phyloP scores from a whole-genome alignment of 2,888 invertebrate genomes.

The Galeopsomyia nigrocyanea region DNA sequence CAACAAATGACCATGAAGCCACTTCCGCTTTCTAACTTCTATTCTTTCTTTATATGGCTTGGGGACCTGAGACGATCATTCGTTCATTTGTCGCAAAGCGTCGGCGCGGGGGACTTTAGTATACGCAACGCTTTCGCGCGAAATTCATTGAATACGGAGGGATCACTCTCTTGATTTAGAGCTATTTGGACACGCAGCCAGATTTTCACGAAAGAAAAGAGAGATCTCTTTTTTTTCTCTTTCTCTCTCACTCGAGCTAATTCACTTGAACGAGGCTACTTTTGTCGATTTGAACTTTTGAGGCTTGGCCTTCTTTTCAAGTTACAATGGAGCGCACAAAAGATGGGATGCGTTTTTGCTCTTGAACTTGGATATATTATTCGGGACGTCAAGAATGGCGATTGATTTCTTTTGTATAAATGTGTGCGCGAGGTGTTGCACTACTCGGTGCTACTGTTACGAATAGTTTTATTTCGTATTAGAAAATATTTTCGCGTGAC shows the following conservation, averaged over 20 bases:
- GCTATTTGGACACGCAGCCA: background rate
- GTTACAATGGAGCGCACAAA: no score
- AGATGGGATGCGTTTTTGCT: no score
- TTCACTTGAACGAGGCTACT: conserved; percentile 8
- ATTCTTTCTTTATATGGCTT: background rate
- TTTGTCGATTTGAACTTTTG: conserved; percentile 7
- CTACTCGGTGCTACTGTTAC: no score
- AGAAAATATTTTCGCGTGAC: no score
- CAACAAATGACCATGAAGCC: background rate
- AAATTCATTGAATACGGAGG: background rate
- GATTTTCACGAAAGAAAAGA: conserved; percentile 2
- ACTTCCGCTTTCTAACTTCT: conserved; percentile 4
- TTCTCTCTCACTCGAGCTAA: conserved; percentile 6
- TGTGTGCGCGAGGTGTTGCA: no score
- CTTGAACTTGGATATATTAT: no score
- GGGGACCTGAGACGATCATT: conserved; percentile 19
- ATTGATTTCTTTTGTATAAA: no score
- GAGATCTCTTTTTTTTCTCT: conserved; percentile 20
- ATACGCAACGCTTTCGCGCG: no score
- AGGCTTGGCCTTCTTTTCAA: no score
- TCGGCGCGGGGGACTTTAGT: no score
- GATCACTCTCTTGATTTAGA: conserved; percentile 1
- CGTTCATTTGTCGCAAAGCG: conserved; percentile 29
- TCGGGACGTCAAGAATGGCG: no score
- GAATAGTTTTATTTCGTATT: no score